Conservation (phyloP, 2,113 vertebrate genomes). For the Catharus fuscescens region DNA sequence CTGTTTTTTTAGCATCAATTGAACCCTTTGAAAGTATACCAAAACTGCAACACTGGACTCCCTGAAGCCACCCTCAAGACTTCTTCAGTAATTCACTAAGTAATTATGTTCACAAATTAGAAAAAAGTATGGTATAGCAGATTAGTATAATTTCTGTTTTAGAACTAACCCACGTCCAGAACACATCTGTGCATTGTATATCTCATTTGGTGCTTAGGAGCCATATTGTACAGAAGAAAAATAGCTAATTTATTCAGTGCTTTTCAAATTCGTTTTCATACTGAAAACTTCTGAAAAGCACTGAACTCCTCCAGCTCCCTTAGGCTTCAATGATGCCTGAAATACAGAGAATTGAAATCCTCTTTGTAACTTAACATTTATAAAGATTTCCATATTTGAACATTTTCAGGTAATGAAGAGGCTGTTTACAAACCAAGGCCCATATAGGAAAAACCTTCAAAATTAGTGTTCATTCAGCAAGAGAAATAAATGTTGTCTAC, state of each 20-base stretch:
- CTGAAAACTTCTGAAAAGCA: background rate
- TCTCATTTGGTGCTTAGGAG: background rate
- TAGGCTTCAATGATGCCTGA: background rate
- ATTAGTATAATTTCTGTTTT: background rate
- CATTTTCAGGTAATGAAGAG: background rate
- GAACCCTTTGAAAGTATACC: background rate
- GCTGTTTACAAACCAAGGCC: background rate
- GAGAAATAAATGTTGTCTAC: background rate
- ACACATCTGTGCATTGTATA: background rate
- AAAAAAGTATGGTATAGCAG: background rate
- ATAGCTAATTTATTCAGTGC: background rate
- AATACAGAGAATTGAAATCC: background rate
- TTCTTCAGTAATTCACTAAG: background rate
- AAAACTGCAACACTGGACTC: background rate
- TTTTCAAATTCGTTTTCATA: background rate
- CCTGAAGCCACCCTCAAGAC: background rate
- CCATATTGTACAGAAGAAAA: background rate
- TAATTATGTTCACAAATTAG: background rate
- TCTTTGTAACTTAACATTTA: background rate
- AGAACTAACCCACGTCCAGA: background rate
- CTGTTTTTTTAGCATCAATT: background rate
- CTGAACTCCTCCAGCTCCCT: background rate
- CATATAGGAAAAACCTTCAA: background rate
- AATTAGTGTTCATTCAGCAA: background rate
- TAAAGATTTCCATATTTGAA: background rate